Base-by-base conservation (phyloP, 35 echinoderm and acorn worm genomes). In the Heliocidaris erythrogramma region DNA sequence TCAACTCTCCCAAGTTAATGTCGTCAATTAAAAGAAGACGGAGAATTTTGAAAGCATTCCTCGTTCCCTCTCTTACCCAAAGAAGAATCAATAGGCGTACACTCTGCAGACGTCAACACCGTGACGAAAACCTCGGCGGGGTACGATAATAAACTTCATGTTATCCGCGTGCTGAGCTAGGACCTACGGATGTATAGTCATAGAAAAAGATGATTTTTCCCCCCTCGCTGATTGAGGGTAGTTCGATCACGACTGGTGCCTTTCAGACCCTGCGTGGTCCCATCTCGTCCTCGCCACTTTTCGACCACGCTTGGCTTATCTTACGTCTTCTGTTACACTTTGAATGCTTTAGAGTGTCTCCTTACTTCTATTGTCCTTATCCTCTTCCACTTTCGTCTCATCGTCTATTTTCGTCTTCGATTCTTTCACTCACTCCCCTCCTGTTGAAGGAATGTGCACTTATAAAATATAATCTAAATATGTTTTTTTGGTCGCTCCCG, bases 1-100 rank as follows among this genome's bases (percentile, higher is more conserved):
- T 89, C 87, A 89, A 89, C 31, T 48, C 87, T 32, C 18, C 31
- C 30, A 89, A 48, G 87, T 89, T 89, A 89, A 89, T 89, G 87
- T 89, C 87, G 47, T 89, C 87, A 89, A 89, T 89, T 89, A 47
- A 89, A 89, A 78, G 65, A 78, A 18, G 65, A 78, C 35, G 69
- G 87, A 32, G 87, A 89, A 32, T 89, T 89, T 89, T 47, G 87
- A 89, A 89, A 89, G 47, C 87, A 89, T 89, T 89, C 31, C 31
- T 14, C 32, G 87, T 89, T 48, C 31, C 32, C 21, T 78, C 65
- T 24, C 65, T 24, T 78, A 21, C 65, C 27, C 27, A 27, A n/a
- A 78, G 18, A 18, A 17, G 65, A 78, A 78, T 78, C 65, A 78
- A 78, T 78, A 78, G 65, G 65, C 65, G 65, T 78, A 78, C 35